phyloP scores from a whole-genome alignment of 2,797 vertebrate genomes.

The Tragopan temminckii region DNA sequence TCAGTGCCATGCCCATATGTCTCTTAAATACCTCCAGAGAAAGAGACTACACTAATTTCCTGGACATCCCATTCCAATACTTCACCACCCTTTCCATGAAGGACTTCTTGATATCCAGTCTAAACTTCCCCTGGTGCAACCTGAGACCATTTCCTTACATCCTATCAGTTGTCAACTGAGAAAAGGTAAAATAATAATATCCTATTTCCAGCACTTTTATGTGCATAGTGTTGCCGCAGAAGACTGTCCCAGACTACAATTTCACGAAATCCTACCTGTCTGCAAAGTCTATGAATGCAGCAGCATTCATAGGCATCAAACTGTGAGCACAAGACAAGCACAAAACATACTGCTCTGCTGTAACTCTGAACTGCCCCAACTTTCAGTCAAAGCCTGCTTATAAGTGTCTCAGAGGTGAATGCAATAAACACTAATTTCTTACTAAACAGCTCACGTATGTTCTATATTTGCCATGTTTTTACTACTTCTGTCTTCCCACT shows the following conservation, averaged over 20 bases:
- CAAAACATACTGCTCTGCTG: not conserved
- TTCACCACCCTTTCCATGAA: not conserved
- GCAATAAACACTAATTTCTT: not conserved
- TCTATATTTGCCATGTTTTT: not conserved
- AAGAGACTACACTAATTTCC: not conserved
- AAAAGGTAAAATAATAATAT: not conserved
- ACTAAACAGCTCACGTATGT: not conserved
- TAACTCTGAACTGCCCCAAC: not conserved
- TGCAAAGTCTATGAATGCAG: not conserved
- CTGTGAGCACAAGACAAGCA: rapidly evolving
- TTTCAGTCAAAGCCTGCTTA: not conserved
- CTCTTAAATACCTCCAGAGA: not conserved
- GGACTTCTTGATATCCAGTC: not conserved
- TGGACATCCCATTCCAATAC: not conserved
- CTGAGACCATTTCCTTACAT: not conserved
- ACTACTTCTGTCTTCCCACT: not conserved
- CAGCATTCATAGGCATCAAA: not conserved
- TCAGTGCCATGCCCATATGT: not conserved
- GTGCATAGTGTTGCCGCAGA: not conserved
- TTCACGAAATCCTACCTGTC: not conserved
- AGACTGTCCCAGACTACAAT: not conserved
- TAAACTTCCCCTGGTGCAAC: not conserved
- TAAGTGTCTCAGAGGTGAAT: not conserved
- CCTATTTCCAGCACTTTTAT: not conserved
- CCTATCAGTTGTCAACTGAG: not conserved